These are phyloP conservation scores for Dysidea cf. avara DNA, from an alignment of 37 sponge, comb jelly and placozoan species.

Conservation along the genomic window DNA sequence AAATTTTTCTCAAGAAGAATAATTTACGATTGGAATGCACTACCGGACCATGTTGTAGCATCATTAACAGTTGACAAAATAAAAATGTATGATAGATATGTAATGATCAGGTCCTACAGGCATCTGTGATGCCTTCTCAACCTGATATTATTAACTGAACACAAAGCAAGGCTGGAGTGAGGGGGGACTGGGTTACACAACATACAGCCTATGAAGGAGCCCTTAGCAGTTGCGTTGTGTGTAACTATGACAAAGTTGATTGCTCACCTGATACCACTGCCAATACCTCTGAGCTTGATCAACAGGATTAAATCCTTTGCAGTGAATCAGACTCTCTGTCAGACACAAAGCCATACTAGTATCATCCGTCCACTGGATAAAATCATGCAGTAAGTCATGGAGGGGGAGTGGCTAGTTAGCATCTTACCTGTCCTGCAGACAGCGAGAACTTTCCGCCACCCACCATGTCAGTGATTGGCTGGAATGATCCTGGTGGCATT, in stretches of 20 bases:
- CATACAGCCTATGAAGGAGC: not conserved
- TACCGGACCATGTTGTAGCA: no score
- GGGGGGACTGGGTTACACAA: no score
- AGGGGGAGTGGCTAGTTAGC: not conserved
- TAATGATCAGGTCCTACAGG: no score
- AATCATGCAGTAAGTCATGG: not conserved
- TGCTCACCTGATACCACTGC: conserved; percentile 76
- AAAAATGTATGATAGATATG: no score
- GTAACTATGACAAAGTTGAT: no score
- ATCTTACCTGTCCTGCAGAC: conserved; percentile 74
- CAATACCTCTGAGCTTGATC: conserved; percentile 69
- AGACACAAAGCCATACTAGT: conserved; percentile 91
- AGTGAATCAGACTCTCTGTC: conserved; percentile 87
- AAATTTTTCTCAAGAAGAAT: no score
- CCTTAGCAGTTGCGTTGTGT: no score
- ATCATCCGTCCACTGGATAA: conserved; percentile 89
- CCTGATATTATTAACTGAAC: no score
- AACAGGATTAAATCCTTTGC: conserved; percentile 68
- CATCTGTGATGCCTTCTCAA: no score
- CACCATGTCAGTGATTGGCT: conserved; percentile 66
- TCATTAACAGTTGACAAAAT: no score
- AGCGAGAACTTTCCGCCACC: conserved; percentile 84
- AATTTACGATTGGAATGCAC: no score
- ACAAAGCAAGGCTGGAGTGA: no score
- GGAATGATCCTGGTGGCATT: conserved; percentile 74